Base-by-base conservation (phyloP, 2,113 vertebrate species). In the Nannobrachium achirus region DNA sequence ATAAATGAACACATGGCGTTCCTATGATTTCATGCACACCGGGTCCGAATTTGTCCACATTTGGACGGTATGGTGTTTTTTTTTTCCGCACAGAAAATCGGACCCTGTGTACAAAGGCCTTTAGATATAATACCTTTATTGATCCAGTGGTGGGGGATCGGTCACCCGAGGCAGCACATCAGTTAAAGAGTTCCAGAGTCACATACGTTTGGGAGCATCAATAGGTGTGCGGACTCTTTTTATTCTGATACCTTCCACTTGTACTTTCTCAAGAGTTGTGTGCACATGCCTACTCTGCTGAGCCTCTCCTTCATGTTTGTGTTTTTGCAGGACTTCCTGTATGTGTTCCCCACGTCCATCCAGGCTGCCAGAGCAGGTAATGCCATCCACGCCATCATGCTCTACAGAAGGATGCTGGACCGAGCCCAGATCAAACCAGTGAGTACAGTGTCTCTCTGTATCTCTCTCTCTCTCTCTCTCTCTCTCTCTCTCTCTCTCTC, bases 311-410 rank as follows among this genome's bases (percentile, higher is more conserved):
- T 53, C 39, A 63, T 19, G 19, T 3, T 56, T 51, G 18, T 20
- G 13, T 59, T 16, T 1, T 0, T 16, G 0, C 76, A 98, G 97
- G 98, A 99, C 60, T 93, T 95, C 66, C 86, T 98, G 46, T 97
- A 95, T 49, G 78, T 96, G 19, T 62, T 62, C 58, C 97, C 98
- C 6, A 98, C 96, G 0, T 81, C 80, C 25, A 44, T 96, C 16
- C 98, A 97, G 89, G 95, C 97, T 0, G 97, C 98, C 19, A 90
- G 97, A 74, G 96, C 98, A n/a, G 97, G 95, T 48, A 99, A 99
- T 18, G 79, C 93, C 75, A 95, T 98, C 82, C 96, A 99, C 16
- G 86, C 96, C 46, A 91, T 94, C 75, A 93, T 99, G 88, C 88
- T 97, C 4, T 99, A 99, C 83, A 90, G 97, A 49, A 95, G 94